Percentiles rank a stretch among this genome's conserved stretches.
Evolutionary conservation across 2,797 vertebrate species (phyloP).

Genomic region (Ctenopoma kingsleyae): DNA sequence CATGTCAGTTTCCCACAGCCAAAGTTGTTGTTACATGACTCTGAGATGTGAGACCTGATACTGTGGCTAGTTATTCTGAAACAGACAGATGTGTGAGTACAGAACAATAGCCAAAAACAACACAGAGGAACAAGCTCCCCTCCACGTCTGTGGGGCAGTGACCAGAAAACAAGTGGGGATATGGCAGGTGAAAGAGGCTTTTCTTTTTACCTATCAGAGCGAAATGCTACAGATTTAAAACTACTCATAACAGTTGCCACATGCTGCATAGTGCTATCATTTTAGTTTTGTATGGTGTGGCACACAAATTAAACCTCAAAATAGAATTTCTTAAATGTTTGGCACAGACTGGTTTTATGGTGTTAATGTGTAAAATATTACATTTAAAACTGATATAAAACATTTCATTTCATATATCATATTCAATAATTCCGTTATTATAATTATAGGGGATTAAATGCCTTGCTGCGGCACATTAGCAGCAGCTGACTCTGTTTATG

Average conservation of each 20-base stretch:
- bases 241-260: not conserved
- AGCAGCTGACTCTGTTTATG: not conserved
- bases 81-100: slow-evolving; percentile 71
- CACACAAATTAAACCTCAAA: not conserved
- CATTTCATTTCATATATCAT: not conserved
- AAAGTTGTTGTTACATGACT: slow-evolving; percentile 71
- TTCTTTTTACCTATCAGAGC: not conserved
- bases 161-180: slow-evolving; percentile 43
- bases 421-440: too few relatives aligned
- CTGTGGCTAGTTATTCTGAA: slow-evolving; percentile 77
- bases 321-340: not conserved
- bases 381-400: not conserved
- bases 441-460: not conserved
- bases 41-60: slow-evolving; percentile 77
- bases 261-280: not conserved
- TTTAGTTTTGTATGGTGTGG: not conserved
- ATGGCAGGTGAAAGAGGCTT: not conserved
- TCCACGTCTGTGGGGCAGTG: slow-evolving; percentile 59
- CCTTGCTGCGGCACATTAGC: not conserved
- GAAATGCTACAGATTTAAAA: slow-evolving; percentile 1
- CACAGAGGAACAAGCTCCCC: slow-evolving; percentile 61
- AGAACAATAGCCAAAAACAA: slow-evolving; percentile 77
- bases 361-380: not conserved
- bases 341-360: not conserved
- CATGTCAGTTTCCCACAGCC: slow-evolving; percentile 68